Percentiles rank a stretch among this genome's conserved stretches.
phyloP scores from a whole-genome alignment of 2,113 vertebrate genomes.

The Myiozetetes cayanensis region DNA sequence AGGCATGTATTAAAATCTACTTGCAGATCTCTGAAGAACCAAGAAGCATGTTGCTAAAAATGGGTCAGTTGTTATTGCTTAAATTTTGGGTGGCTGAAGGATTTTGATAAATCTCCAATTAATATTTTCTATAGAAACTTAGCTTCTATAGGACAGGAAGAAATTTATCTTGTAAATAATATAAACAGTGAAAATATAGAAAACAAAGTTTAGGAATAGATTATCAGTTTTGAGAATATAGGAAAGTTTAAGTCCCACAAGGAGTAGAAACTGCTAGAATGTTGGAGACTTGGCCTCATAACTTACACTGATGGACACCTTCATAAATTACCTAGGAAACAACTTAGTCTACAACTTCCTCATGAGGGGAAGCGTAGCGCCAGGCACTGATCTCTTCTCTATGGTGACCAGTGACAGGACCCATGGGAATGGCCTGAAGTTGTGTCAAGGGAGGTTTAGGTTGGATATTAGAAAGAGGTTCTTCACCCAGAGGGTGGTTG shows the following conservation, averaged over 20 bases:
- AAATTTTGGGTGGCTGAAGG: neutral
- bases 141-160: neutral
- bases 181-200: neutral
- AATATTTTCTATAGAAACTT: neutral
- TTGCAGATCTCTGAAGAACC: neutral
- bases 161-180: neutral
- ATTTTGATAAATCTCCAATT: neutral
- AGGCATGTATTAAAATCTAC: neutral
- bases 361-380: neutral
- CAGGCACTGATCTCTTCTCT: neutral
- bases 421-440: neutral
- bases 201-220: neutral
- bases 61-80: accelerated
- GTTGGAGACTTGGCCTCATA: neutral
- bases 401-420: neutral
- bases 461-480: neutral
- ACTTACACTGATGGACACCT: neutral
- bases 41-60: neutral
- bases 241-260: neutral
- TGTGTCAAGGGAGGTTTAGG: neutral
- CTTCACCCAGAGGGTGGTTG: neutral
- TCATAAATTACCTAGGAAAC: neutral
- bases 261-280: neutral
- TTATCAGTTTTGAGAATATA: neutral
- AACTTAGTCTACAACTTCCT: neutral